Evolutionary conservation across 92 coral and sea anemone species (phyloP), one percentile per base, ranked within the genome.

Genomic region (Zoanthus solanderi): DNA sequence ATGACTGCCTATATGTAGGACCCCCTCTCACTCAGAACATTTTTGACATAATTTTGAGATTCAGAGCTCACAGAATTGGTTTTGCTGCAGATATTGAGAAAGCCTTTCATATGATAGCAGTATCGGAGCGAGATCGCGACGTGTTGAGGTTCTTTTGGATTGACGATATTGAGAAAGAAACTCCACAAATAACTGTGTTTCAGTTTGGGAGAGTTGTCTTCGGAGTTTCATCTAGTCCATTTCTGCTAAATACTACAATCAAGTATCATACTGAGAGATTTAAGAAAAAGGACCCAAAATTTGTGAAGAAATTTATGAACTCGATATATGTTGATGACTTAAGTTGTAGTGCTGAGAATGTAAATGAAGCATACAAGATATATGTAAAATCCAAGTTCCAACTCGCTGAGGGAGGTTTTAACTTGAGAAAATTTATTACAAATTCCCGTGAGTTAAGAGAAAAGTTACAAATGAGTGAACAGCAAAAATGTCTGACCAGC

Each of bases 261-360:
- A 57, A 57, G 63, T 57, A 57, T 11, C 63, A 57, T 52, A 52
- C 11, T 57, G 63, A 7, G 63, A 57, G 14, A 57, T 57, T 57
- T 3, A 57, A 7, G 63, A 8, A 57, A 57, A 15, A 10, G 2
- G 0, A 57, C 63, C 63, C 63, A 7, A 15, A 57, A 57, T 57
- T 57, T 57, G 63, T 7, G 63, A 11, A 2, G 63, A 57, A 57
- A 15, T 57, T 56, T 9, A 56, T 56, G 61, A 56, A 56, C 61
- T 87, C 93, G 17, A 85, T 92, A 63, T 94, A 94, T 69, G 96
- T 92, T 0, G 92, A 92, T 82, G 96, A 94, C 58, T 78, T 94
- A 73, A 89, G 83, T 30, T 74, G 90, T 29, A 88, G 87, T n/a
- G 87, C 50, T 15, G 83, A 68, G 68, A 73, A 50, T 15, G 90